phyloP scores from a whole-genome alignment of 92 coral and sea anemone genomes.

The Meandrina meandrites region DNA sequence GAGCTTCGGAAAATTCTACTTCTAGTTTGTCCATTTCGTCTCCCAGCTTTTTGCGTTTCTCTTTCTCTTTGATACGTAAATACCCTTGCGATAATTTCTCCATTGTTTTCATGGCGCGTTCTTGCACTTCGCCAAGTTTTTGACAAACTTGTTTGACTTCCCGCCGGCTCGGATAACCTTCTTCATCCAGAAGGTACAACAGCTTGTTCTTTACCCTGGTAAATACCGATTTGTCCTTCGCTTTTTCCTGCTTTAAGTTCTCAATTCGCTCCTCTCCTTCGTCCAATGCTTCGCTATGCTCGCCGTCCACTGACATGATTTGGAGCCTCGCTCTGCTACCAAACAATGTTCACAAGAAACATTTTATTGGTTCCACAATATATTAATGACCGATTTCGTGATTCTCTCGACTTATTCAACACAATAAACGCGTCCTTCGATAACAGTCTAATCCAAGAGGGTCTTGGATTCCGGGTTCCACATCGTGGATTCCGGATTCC shows the following conservation, averaged over 20 bases:
- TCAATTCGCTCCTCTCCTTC: slow-evolving; percentile 10
- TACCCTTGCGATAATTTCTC: slow-evolving; percentile 39
- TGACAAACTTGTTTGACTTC: slow-evolving; percentile 38
- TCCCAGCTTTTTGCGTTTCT: slow-evolving; percentile 15
- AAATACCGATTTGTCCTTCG: too few species aligned
- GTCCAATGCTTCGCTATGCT: neutral
- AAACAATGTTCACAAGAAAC: too few species aligned
- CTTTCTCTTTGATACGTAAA: slow-evolving; percentile 40
- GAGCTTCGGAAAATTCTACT: slow-evolving; percentile 40
- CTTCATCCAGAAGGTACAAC: neutral
- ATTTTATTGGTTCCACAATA: too few species aligned
- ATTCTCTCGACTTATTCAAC: too few species aligned
- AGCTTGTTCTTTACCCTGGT: too few species aligned
- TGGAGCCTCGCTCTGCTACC: slow-evolving; percentile 25
- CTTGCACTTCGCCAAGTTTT: slow-evolving; percentile 39
- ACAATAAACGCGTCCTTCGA: too few species aligned
- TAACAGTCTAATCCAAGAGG: too few species aligned
- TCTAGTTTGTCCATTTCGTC: slow-evolving; percentile 52
- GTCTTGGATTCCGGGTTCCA: too few species aligned
- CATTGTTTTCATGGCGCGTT: slow-evolving; percentile 42
- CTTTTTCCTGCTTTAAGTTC: neutral
- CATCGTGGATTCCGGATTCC: too few species aligned
- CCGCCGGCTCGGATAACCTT: slow-evolving; percentile 61
- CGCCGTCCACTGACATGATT: neutral
- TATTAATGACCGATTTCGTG: too few species aligned